Evolutionary conservation across 1,140 invertebrate genomes (phyloP).

Genomic region (Branchinecta lindahli): DNA sequence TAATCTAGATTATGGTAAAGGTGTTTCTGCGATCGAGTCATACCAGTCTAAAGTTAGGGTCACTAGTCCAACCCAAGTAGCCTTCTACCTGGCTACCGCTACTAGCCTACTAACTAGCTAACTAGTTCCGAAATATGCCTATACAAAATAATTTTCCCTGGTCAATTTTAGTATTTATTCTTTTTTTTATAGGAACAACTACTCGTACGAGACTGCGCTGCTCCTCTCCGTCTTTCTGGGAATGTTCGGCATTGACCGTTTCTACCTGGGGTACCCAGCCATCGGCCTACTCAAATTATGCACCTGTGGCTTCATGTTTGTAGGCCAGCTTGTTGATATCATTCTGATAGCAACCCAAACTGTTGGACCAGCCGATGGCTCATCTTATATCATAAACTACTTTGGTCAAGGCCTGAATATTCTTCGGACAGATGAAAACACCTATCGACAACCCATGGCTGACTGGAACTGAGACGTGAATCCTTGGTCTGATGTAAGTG

Average conservation of each 20-base stretch:
- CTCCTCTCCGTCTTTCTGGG: constrained; percentile 86
- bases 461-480: constrained; percentile 41
- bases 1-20: too few species aligned
- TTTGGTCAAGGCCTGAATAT: constrained; percentile 73
- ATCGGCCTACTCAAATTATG: constrained; percentile 85
- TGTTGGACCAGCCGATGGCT: constrained; percentile 86
- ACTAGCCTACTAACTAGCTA: neutral
- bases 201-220: constrained; percentile 78
- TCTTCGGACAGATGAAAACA: constrained; percentile 65
- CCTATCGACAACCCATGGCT: constrained; percentile 60
- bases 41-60: too few species aligned
- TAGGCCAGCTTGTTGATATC: constrained; percentile 74
- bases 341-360: constrained; percentile 86
- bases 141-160: constrained; percentile 4
- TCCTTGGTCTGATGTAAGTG: neutral
- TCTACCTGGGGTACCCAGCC: constrained; percentile 91
- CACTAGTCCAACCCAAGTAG: too few species aligned
- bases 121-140: constrained; percentile 13
- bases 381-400: constrained; percentile 85
- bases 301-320: constrained; percentile 86
- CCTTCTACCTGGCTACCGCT: neutral
- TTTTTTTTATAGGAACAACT: constrained; percentile 62
- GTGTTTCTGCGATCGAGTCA: too few species aligned
- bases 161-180: constrained; percentile 15
- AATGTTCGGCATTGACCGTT: constrained; percentile 93